A percentile compares a stretch with the other conserved stretches of the same genome.
These are phyloP conservation scores for Stenodera caucasica DNA, from an alignment of 2,888 invertebrate species.

Conservation along the genomic window DNA sequence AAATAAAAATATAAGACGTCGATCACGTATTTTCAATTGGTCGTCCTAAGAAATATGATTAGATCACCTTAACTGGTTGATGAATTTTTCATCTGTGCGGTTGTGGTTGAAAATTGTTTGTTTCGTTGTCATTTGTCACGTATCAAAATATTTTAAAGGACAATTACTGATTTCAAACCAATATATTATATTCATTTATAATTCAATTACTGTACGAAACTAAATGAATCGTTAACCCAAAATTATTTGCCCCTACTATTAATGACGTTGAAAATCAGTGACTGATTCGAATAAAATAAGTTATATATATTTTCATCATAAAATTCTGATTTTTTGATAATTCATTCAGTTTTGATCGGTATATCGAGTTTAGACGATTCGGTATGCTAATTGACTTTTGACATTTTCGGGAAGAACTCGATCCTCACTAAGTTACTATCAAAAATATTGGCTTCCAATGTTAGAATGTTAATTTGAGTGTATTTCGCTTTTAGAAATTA, in stretches of 20 bases:
- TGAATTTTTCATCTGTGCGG: conserved; percentile 5
- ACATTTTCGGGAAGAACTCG: too few species aligned
- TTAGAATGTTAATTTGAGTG: too few species aligned
- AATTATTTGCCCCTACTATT: neutral
- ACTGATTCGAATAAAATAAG: too few species aligned
- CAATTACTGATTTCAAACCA: conserved; percentile 6
- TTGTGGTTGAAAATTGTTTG: neutral
- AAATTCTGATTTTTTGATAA: too few species aligned
- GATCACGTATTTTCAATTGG: conserved; percentile 8
- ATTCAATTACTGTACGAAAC: neutral
- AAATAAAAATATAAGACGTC: neutral
- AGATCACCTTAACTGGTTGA: conserved; percentile 6
- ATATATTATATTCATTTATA: neutral
- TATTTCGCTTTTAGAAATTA: neutral
- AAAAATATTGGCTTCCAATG: too few species aligned
- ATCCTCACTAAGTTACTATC: too few species aligned
- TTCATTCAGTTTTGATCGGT: too few species aligned
- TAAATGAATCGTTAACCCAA: neutral
- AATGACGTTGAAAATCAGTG: neutral
- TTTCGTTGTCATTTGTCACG: conserved; percentile 5
- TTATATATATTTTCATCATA: too few species aligned
- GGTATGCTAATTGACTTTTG: too few species aligned
- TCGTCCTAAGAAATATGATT: conserved; percentile 6
- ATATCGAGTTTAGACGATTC: too few species aligned
- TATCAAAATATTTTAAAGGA: conserved; percentile 5